Base-by-base conservation (phyloP, 2,888 invertebrate species). In the Lottia gigantea region DNA sequence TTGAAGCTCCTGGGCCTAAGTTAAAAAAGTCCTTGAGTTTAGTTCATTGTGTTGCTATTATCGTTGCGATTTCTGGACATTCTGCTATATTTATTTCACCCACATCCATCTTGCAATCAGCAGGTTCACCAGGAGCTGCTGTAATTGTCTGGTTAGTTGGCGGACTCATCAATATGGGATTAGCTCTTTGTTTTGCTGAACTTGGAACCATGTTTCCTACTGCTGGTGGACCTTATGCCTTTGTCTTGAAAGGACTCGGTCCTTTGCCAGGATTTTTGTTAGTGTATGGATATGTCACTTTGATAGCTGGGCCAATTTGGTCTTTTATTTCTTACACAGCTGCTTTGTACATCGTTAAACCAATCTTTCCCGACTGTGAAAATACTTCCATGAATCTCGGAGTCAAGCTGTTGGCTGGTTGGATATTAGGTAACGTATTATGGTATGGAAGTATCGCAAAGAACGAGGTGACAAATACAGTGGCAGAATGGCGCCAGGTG, bases 91-190 rank as follows among this genome's bases (percentile, higher is more conserved):
- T 98, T 92, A 96, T 97, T 90, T 96, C 97, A 91, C 97, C 97
- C 89, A 95, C 95, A 90, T 96, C 95, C 90, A 94, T 98, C 88
- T 91, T 97, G 89, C 89, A 91, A 79, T 91, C 92, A 79, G 92
- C 94, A 0, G 95, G 95, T 90, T 97, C 97, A 89, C 94, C 97
- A 90, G 97, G 96, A 90, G 92, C 95, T 90, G 95, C 95, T 91
- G 94, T 98, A 90, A 91, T 96, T 88, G 93, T 97, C 87, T 98
- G 97, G 97, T 93, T 95, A 91, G 92, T 94, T 85, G 97, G 97
- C 90, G 97, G 97, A 84, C 90, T 96, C 88, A 92, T 98, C 88
- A 84, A 85, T 63, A 61, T 83, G 23, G 77, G 77, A 7, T 72
- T 77, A 40, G 81, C 95, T 0, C 86, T 95, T 70, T 92, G 93